Percentiles rank a stretch among this genome's conserved stretches.
phyloP scores from a whole-genome alignment of 2,113 vertebrate species.

The Atherinomorus stipes region DNA sequence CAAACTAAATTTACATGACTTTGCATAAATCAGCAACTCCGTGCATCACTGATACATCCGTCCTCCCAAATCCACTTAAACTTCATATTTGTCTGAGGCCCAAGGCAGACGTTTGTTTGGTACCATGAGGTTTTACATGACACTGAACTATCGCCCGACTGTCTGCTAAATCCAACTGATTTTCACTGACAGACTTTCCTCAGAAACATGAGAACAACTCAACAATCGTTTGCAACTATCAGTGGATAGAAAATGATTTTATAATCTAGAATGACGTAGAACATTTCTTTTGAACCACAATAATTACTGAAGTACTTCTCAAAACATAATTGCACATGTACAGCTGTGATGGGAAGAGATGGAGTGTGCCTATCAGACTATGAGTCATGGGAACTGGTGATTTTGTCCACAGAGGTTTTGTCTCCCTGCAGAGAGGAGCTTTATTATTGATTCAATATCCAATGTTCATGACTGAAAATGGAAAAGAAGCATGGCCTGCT shows the following conservation, averaged over 20 bases:
- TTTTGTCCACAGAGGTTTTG: slow-evolving; percentile 13
- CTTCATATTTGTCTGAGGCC: slow-evolving; percentile 7
- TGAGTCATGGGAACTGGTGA: slow-evolving; percentile 25
- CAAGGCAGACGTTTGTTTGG: slow-evolving; percentile 19
- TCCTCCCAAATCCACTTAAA: slow-evolving; percentile 36
- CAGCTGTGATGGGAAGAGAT: not conserved
- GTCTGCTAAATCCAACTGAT: slow-evolving; percentile 24
- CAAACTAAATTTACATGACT: slow-evolving; percentile 54
- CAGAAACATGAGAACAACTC: slow-evolving; percentile 22
- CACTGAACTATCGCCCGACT: slow-evolving; percentile 30
- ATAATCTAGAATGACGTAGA: slow-evolving; percentile 41
- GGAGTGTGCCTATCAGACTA: slow-evolving; percentile 18
- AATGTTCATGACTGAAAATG: slow-evolving; percentile 26
- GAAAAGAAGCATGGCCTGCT: slow-evolving; percentile 6
- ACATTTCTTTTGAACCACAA: slow-evolving; percentile 17
- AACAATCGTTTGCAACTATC: slow-evolving; percentile 25
- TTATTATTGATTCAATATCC: slow-evolving; percentile 33
- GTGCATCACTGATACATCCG: slow-evolving; percentile 36
- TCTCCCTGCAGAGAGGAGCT: slow-evolving; percentile 15
- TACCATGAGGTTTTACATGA: slow-evolving; percentile 7
- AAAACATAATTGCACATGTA: slow-evolving; percentile 14
- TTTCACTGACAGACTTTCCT: slow-evolving; percentile 7
- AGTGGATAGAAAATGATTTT: slow-evolving; percentile 29
- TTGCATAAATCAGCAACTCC: slow-evolving; percentile 54
- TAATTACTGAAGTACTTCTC: slow-evolving; percentile 36